A percentile compares a stretch with the other conserved stretches of the same genome.
These are phyloP conservation scores for Drosophila mettleri DNA, from an alignment of 2,888 invertebrate genomes.

Conservation along the genomic window DNA sequence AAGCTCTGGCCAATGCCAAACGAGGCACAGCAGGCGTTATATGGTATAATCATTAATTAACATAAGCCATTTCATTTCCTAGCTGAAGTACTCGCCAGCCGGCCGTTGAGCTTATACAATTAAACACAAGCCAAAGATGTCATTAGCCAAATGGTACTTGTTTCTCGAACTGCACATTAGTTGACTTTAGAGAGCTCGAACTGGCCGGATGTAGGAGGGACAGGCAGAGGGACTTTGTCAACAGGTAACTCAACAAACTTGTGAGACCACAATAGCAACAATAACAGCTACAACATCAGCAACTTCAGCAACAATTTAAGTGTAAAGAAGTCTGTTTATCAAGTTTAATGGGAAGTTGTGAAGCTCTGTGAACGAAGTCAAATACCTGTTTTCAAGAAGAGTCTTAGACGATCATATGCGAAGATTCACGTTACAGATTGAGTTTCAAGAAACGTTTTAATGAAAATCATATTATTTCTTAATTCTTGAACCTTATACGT, in stretches of 20 bases:
- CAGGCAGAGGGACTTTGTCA: slow-evolving; percentile 58
- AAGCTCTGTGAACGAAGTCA: slow-evolving; percentile 3
- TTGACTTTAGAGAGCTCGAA: slow-evolving; percentile 41
- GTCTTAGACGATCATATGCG: slow-evolving; percentile 16
- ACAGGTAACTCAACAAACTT: slow-evolving; percentile 76
- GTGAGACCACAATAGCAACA: slow-evolving; percentile 44
- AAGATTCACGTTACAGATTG: slow-evolving; percentile 21
- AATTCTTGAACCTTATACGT: slow-evolving; percentile 3
- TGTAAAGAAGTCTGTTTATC: slow-evolving; percentile 40
- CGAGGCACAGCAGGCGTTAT: slow-evolving; percentile 18
- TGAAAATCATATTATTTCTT: slow-evolving; percentile 15
- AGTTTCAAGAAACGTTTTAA: slow-evolving; percentile 24
- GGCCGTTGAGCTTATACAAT: slow-evolving; percentile 50
- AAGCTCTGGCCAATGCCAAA: slow-evolving; percentile 29
- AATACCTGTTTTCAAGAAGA: slow-evolving; percentile 8
- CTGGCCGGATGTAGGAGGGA: slow-evolving; percentile 65
- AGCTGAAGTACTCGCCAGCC: slow-evolving; percentile 32
- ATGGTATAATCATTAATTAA: slow-evolving; percentile 39
- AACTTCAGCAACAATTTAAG: slow-evolving; percentile 51
- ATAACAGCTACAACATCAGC: slow-evolving; percentile 15
- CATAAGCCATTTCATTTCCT: slow-evolving; percentile 38
- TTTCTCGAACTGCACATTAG: slow-evolving; percentile 27
- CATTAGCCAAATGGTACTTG: slow-evolving; percentile 62
- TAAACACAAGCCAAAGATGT: slow-evolving; percentile 58
- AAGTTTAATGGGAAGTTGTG: slow-evolving; percentile 16